Evolutionary conservation across 2,113 vertebrate genomes (phyloP).

Genomic region (Merops nubicus): DNA sequence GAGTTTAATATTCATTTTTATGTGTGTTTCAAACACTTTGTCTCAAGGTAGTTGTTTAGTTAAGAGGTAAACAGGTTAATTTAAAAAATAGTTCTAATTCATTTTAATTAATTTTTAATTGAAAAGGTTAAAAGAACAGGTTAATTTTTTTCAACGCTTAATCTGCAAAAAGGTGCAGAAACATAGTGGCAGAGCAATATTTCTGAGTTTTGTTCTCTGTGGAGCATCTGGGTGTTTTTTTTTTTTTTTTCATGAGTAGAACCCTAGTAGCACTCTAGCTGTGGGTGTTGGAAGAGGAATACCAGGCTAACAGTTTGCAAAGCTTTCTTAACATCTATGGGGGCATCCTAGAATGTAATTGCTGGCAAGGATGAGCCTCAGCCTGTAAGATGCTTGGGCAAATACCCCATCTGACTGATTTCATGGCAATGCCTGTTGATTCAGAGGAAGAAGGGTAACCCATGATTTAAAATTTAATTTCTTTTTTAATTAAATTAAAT

Average conservation of each 20-base stretch:
- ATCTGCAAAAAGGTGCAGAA: neutral
- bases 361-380: neutral
- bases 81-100: neutral
- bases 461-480: neutral
- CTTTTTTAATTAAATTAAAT: too few relatives aligned
- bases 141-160: neutral
- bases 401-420: accelerated
- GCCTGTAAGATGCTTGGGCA: neutral
- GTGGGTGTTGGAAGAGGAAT: neutral
- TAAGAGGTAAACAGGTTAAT: neutral
- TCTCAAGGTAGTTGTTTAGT: constrained; percentile 1
- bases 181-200: accelerated
- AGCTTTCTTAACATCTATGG: neutral
- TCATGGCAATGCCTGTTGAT: neutral
- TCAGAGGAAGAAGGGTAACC: neutral
- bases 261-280: neutral
- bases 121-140: neutral
- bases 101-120: neutral
- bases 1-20: constrained; percentile 26
- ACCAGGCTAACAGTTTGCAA: neutral
- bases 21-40: neutral
- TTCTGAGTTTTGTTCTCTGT: neutral
- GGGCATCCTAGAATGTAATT: neutral
- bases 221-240: neutral
- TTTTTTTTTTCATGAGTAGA: neutral